Base-by-base conservation (phyloP, 2,888 invertebrate genomes). In the Hydraecia micacea region DNA sequence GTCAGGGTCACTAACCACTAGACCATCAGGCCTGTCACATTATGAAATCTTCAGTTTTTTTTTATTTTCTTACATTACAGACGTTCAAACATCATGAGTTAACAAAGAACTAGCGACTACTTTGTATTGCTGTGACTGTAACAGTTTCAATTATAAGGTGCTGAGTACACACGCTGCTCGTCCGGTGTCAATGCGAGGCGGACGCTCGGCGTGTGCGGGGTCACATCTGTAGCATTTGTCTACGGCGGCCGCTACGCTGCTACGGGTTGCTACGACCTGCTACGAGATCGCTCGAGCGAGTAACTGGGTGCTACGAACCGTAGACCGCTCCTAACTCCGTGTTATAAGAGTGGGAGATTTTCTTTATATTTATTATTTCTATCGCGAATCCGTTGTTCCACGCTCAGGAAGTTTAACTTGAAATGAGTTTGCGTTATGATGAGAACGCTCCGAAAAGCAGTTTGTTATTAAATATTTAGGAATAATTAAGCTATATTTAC, bases 271-370 rank as follows among this genome's bases (percentile, higher is more conserved):
- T 80, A 87, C 87, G 84, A 62, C 65, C 67, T 73, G 88, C 91
- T 88, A 86, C 90, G 86, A 60, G 83, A 39, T 79, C 87, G 84
- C 72, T 85, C 86, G 84, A 88, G 87, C 88, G 86, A 69, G 81
- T 88, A 88, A 88, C 86, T 83, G 85, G 77, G 85, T 87, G 86
- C 89, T 88, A 86, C 88, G 87, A 83, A 85, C 80, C 87, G 86
- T 87, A 80, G 80, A 83, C 77, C 72, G 74, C 75, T 81, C 78
- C 78, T 72, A 36, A 67, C 73, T 79, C 65, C 65, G 72, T 42
- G 65, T 70, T 87, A 65, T 77, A 73, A 77, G 66, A 79, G 76
- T 83, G 78, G 74, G 72, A 79, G 80, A 79, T 78, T 71, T 84
- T 77, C 82, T 81, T 84, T 81, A 63, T 80, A 74, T 85, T 88